Conservation (phyloP, 2,113 vertebrate species). For the Nestor notabilis region DNA sequence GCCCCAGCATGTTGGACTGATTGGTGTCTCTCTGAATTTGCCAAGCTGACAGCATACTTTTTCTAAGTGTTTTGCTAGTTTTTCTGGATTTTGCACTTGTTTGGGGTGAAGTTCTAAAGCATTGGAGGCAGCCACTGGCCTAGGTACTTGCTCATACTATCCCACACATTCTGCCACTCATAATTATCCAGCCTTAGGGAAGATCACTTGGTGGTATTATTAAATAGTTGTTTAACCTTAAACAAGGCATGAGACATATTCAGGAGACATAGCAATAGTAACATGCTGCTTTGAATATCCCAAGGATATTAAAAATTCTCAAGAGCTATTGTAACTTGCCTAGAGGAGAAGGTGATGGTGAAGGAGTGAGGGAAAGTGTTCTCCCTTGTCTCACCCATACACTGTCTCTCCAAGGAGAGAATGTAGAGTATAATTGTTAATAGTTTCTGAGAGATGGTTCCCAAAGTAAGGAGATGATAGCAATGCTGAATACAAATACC, state of each 20-base stretch:
- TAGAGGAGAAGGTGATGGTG: neutral
- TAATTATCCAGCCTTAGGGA: neutral
- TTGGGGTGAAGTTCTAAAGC: neutral
- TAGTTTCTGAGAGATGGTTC: neutral
- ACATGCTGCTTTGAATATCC: neutral
- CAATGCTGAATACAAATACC: neutral
- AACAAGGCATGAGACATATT: neutral
- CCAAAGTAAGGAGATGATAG: neutral
- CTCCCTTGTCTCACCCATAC: neutral
- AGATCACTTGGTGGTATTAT: neutral
- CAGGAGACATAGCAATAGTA: neutral
- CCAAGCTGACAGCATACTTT: neutral
- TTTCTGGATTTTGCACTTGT: neutral
- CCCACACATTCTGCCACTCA: neutral
- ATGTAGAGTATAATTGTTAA: neutral
- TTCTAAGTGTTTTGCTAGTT: neutral
- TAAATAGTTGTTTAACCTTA: neutral
- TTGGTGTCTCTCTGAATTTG: neutral
- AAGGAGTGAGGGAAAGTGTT: neutral
- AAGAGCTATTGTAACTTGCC: neutral
- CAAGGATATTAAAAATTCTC: neutral
- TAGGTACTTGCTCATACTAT: neutral
- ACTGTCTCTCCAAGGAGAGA: neutral
- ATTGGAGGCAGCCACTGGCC: neutral
- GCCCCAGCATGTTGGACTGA: neutral